Conservation (phyloP, 2,797 vertebrate genomes). For the Myiotriccus ornatus region DNA sequence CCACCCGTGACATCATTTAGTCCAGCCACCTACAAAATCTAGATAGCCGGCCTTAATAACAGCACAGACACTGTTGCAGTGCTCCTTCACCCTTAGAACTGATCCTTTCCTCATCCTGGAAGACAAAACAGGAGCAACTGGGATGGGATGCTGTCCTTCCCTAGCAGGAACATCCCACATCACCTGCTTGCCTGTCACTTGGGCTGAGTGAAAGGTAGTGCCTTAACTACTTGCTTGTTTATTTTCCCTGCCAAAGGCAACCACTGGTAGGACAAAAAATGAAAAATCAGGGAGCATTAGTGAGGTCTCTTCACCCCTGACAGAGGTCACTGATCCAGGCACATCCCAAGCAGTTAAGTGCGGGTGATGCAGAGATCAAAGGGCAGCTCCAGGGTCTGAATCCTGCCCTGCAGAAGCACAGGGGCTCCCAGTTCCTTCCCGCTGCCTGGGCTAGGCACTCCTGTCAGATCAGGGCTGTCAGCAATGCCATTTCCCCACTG, state of each 20-base stretch:
- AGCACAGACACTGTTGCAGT: background rate
- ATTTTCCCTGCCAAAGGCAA: background rate
- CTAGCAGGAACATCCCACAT: background rate
- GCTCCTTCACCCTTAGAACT: rapidly evolving
- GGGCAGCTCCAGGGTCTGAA: rapidly evolving
- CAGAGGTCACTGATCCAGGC: background rate
- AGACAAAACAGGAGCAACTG: background rate
- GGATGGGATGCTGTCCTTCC: background rate
- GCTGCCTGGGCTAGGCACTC: background rate
- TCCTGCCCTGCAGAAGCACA: background rate
- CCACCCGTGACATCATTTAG: background rate
- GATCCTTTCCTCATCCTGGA: background rate
- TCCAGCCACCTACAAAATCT: background rate
- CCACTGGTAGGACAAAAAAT: background rate
- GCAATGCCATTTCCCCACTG: background rate
- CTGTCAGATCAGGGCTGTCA: background rate
- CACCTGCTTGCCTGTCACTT: rapidly evolving
- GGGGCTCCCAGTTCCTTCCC: background rate
- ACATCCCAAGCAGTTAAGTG: background rate
- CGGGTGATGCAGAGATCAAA: background rate
- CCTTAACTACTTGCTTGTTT: background rate
- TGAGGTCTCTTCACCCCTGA: background rate
- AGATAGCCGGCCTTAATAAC: background rate
- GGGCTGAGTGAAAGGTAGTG: background rate
- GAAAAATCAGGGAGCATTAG: background rate